Evolutionary conservation across 2,888 invertebrate genomes (phyloP).

Genomic region (Ephialtes manifestator): DNA sequence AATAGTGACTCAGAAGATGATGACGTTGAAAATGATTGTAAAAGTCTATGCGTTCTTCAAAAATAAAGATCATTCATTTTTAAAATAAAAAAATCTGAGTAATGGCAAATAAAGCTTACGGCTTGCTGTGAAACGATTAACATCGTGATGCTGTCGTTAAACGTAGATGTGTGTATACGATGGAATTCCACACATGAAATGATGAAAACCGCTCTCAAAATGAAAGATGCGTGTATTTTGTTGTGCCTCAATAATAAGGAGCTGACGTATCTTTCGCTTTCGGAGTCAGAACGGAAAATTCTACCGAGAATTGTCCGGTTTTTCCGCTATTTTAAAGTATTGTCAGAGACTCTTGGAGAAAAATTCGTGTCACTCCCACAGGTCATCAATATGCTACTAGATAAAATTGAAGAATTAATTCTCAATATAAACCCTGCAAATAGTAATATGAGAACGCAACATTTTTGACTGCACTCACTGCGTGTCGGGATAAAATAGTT

Average conservation of each 20-base stretch:
- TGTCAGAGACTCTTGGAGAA: slow-evolving; percentile 57
- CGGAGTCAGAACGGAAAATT: slow-evolving; percentile 6
- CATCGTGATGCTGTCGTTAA: background rate
- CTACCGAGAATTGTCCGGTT: background rate
- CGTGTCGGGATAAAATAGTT: slow-evolving; percentile 42
- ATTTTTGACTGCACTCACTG: slow-evolving; percentile 50
- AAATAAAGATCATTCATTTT: slow-evolving; percentile 10
- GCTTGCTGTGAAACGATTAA: too few species aligned
- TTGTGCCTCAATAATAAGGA: slow-evolving; percentile 33
- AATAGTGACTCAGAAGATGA: slow-evolving; percentile 9
- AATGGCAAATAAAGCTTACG: too few species aligned
- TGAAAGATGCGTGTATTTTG: slow-evolving; percentile 48
- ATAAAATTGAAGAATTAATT: slow-evolving; percentile 54
- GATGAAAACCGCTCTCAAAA: slow-evolving; percentile 33
- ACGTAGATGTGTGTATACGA: slow-evolving; percentile 30
- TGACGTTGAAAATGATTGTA: background rate
- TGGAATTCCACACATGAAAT: slow-evolving; percentile 50
- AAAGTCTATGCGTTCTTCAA: background rate
- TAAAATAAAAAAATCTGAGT: slow-evolving; percentile 25
- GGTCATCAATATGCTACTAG: slow-evolving; percentile 27
- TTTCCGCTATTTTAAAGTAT: slow-evolving; percentile 35
- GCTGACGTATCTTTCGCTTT: background rate
- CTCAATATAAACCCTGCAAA: background rate
- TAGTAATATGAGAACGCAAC: slow-evolving; percentile 30
- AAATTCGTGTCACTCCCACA: slow-evolving; percentile 48